A percentile compares a stretch with the other conserved stretches of the same genome.
Conservation (phyloP, 2,113 vertebrate species). For the Poeciliopsis occidentalis region DNA sequence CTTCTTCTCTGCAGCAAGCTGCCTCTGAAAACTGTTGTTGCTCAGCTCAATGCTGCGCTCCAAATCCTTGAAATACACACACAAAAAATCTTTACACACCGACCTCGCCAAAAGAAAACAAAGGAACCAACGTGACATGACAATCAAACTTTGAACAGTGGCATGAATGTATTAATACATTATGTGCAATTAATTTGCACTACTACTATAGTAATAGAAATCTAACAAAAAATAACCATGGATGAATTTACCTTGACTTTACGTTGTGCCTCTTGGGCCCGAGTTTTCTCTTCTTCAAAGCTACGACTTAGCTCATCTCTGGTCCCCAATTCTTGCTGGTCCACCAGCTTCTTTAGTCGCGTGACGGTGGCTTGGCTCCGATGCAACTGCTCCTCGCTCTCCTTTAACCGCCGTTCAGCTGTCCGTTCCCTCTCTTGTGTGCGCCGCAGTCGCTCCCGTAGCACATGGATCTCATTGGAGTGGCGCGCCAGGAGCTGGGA, state of each 20-base stretch:
- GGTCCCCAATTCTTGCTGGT: constrained; percentile 86
- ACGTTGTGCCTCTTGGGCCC: constrained; percentile 83
- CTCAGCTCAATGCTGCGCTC: constrained; percentile 90
- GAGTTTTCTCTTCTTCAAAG: constrained; percentile 81
- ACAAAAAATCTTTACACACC: not conserved
- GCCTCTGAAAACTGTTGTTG: constrained; percentile 88
- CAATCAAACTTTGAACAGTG: not conserved
- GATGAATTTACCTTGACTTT: constrained; percentile 85
- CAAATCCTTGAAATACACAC: constrained; percentile 82
- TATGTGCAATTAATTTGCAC: not conserved
- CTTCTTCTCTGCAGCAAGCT: constrained; percentile 87
- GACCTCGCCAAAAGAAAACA: not conserved
- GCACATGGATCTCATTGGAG: constrained; percentile 85
- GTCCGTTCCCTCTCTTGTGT: constrained; percentile 88
- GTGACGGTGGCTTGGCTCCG: constrained; percentile 80
- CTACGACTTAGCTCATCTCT: constrained; percentile 89
- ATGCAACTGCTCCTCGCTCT: constrained; percentile 85
- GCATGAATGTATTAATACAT: not conserved
- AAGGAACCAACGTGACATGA: not conserved
- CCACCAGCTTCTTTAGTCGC: constrained; percentile 88
- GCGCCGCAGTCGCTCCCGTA: constrained; percentile 89
- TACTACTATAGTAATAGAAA: not conserved
- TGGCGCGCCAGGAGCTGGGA: constrained; percentile 89
- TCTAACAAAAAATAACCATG: not conserved
- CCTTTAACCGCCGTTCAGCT: constrained; percentile 83